Conservation (phyloP, 1,140 invertebrate genomes). For the Bombus vancouverensis region DNA sequence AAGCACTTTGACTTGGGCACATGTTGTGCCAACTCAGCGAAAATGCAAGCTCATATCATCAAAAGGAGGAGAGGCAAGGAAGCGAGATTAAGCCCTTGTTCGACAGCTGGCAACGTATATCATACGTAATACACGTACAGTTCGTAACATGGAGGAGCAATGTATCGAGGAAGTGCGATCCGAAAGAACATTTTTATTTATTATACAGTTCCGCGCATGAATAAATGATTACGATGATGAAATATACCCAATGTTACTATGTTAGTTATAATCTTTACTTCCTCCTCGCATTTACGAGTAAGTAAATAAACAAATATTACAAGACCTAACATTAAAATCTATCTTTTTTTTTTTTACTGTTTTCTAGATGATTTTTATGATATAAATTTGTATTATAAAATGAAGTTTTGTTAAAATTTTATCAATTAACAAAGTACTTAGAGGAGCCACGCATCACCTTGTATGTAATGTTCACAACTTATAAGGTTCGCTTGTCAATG, state of each 20-base stretch:
- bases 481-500: not conserved
- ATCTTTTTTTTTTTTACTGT: not conserved
- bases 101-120: conserved; percentile 74
- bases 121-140: conserved; percentile 54
- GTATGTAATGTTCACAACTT: not conserved
- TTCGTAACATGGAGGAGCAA: conserved; percentile 23
- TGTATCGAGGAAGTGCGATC: conserved; percentile 36
- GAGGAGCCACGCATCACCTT: too few relatives aligned
- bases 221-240: conserved; percentile 2
- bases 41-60: conserved; percentile 78
- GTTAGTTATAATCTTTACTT: too few relatives aligned
- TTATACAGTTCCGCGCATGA: not conserved
- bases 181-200: conserved; percentile 39
- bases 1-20: conserved; percentile 82
- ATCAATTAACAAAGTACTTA: not conserved
- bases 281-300: not conserved
- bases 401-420: not conserved
- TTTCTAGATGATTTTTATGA: not conserved
- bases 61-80: conserved; percentile 66
- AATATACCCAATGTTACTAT: not conserved
- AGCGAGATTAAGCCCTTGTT: conserved; percentile 73
- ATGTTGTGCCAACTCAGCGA: conserved; percentile 82
- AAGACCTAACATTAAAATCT: not conserved
- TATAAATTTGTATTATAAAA: not conserved
- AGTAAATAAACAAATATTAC: not conserved